Percentiles rank a stretch among this genome's conserved stretches.
These are phyloP conservation scores for Acleris cristana DNA, from an alignment of 2,888 invertebrate genomes.

Conservation along the genomic window DNA sequence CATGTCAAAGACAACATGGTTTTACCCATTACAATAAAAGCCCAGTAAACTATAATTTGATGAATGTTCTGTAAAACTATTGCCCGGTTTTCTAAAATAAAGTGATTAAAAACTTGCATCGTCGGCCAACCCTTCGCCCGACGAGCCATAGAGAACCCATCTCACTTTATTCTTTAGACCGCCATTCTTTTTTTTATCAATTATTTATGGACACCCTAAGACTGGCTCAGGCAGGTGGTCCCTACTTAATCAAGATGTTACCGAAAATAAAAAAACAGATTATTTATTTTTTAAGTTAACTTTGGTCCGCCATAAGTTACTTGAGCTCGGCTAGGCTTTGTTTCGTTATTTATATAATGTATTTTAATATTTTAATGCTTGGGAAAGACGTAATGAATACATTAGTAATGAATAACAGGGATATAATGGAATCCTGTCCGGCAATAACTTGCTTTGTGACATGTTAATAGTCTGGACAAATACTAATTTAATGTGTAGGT, in stretches of 20 bases:
- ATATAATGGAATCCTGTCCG: constrained; percentile 64
- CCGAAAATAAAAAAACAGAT: constrained; percentile 74
- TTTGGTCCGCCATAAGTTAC: constrained; percentile 73
- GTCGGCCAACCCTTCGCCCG: constrained; percentile 11
- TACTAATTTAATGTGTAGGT: constrained; percentile 60
- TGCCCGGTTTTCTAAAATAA: too few relatives aligned
- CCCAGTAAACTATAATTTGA: too few relatives aligned
- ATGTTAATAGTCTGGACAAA: constrained; percentile 70
- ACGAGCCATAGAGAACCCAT: constrained; percentile 62
- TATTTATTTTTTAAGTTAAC: constrained; percentile 75
- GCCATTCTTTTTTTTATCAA: constrained; percentile 71
- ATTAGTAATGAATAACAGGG: constrained; percentile 72
- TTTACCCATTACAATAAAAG: too few relatives aligned
- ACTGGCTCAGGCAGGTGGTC: constrained; percentile 78
- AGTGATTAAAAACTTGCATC: neutral
- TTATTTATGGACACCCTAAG: constrained; percentile 76
- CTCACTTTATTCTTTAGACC: constrained; percentile 75
- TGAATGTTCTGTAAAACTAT: too few relatives aligned
- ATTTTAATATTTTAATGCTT: constrained; percentile 77
- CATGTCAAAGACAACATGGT: too few relatives aligned
- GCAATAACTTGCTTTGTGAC: constrained; percentile 65
- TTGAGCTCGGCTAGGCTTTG: constrained; percentile 62
- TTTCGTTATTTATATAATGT: constrained; percentile 74
- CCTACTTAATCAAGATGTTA: constrained; percentile 83
- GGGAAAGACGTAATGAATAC: constrained; percentile 81